These are phyloP conservation scores for cat (Felis catus) DNA, from an alignment of 2,113 vertebrate genomes.

Conservation along the genomic window DNA sequence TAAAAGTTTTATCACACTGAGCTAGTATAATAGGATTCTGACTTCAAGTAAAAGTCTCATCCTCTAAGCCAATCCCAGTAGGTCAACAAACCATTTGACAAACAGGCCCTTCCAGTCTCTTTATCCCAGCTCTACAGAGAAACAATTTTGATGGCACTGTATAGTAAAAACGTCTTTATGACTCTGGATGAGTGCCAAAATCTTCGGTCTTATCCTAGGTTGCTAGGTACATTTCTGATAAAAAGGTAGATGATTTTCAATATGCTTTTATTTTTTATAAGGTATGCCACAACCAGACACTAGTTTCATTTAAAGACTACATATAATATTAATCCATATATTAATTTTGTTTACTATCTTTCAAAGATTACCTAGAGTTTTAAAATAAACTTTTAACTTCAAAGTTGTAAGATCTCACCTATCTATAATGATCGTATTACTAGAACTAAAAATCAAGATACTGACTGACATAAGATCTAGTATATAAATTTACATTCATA, in stretches of 20 bases:
- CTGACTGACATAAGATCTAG: neutral
- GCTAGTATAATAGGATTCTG: neutral
- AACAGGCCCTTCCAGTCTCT: neutral
- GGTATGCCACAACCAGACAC: neutral
- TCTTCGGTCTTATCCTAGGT: neutral
- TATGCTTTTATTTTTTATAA: constrained; percentile 29
- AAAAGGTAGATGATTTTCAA: constrained; percentile 11
- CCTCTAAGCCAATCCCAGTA: neutral
- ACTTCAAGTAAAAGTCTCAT: neutral
- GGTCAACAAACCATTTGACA: neutral
- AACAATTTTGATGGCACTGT: neutral
- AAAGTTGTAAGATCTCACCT: neutral
- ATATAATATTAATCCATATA: neutral
- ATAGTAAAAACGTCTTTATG: neutral
- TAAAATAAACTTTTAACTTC: constrained; percentile 21
- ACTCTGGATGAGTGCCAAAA: neutral
- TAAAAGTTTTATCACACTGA: neutral
- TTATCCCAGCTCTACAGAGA: neutral
- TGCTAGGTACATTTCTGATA: neutral
- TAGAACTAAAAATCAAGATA: constrained; percentile 2
- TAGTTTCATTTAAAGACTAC: constrained; percentile 20
- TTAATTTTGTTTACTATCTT: neutral
- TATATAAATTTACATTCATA: neutral
- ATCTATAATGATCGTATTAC: neutral
- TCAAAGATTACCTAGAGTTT: neutral